phyloP scores from a whole-genome alignment of 2,113 vertebrate genomes.

The Clarias gariepinus region DNA sequence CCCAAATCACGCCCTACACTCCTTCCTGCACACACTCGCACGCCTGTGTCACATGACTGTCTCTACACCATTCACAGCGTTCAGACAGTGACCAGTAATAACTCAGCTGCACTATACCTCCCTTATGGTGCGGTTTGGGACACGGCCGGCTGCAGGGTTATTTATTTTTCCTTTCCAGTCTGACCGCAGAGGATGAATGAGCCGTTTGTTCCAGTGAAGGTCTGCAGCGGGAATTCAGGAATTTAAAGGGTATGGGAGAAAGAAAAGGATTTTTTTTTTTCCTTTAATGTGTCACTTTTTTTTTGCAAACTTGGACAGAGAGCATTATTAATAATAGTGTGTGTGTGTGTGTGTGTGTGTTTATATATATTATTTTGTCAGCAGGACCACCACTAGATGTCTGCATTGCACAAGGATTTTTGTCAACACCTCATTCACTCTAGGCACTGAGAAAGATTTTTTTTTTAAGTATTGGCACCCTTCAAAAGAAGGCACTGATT shows the following conservation, averaged over 20 bases:
- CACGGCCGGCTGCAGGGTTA: not conserved
- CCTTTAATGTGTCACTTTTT: no score
- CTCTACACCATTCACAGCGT: not conserved
- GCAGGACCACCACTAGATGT: slow-evolving; percentile 50
- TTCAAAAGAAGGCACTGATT: not conserved
- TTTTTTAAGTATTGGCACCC: not conserved
- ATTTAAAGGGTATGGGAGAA: not conserved
- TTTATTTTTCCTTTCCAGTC: slow-evolving; percentile 36
- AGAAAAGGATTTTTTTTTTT: not conserved
- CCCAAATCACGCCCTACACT: not conserved
- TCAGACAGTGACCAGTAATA: not conserved
- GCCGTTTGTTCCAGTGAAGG: slow-evolving; percentile 68
- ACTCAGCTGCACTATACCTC: not conserved
- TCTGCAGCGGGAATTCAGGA: slow-evolving; percentile 53
- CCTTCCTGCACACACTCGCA: not conserved
- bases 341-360: not conserved
- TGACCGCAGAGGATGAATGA: slow-evolving; percentile 67
- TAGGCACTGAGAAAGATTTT: not conserved
- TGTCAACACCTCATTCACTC: not conserved
- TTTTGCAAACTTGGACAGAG: not conserved
- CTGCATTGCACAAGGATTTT: slow-evolving; percentile 53
- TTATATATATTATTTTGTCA: not conserved
- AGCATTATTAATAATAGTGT: not conserved
- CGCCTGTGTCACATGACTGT: not conserved
- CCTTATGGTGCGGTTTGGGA: not conserved